Conservation (phyloP, 1,140 invertebrate genomes). For the Pentalonia nigronervosa region DNA sequence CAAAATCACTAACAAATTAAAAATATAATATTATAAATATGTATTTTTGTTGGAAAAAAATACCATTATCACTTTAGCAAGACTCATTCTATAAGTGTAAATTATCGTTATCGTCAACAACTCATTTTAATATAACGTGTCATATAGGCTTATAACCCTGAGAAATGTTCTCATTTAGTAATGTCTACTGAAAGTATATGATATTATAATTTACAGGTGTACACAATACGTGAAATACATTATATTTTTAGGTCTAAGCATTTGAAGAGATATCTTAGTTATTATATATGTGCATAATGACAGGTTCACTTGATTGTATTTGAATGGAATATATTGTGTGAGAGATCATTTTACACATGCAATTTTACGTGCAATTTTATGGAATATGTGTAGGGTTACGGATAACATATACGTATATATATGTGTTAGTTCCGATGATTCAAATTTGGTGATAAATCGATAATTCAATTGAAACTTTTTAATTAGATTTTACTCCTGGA, state of each 20-base stretch:
- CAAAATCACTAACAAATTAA: not conserved
- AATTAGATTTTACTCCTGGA: not conserved
- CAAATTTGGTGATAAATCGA: not conserved
- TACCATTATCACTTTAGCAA: not conserved
- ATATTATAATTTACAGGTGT: not conserved
- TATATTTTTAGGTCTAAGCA: not conserved
- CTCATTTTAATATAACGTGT: not conserved
- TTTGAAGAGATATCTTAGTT: not conserved
- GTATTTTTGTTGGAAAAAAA: not conserved
- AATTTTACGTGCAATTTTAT: no score
- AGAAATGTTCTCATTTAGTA: not conserved
- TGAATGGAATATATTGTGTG: not conserved
- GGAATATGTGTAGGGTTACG: not conserved
- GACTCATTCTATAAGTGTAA: not conserved
- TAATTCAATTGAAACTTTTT: slow-evolving; percentile 25
- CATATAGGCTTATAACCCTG: not conserved
- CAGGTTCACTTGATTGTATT: not conserved
- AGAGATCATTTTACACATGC: not conserved
- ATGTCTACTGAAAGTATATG: not conserved
- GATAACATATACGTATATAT: not conserved
- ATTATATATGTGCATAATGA: not conserved
- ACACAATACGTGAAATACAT: not conserved
- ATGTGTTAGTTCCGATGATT: not conserved
- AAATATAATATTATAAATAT: no score
- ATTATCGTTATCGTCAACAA: not conserved